Evolutionary conservation across 1,140 invertebrate species (phyloP), one percentile per base, ranked within the genome.

Genomic region (Euglossa dilemma): DNA sequence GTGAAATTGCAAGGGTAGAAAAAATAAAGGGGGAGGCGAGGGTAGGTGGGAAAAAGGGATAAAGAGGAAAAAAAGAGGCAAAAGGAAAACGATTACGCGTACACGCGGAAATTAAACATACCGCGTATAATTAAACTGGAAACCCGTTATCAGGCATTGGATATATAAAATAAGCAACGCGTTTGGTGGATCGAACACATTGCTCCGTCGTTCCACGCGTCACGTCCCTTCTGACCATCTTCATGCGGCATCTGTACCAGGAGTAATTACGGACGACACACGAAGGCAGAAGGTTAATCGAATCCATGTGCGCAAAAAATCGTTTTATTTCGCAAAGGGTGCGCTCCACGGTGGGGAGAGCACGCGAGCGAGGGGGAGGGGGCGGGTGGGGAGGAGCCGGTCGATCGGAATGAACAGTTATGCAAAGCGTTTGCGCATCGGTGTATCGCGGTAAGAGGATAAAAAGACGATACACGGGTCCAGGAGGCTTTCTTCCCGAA

Each of bases 381-480:
- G 7, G 18, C 28, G 16, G 36, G 36, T 36, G 36, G 36, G 36
- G 36, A 36, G 36, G 28, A 63, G 18, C 18, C 28, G 20, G 18
- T 54, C 25, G 78, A 66, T 66, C 45, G 63, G 43, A 20, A 75
- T 11, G 36, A 28, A 28, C 61, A 54, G 63, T 81, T 66, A 66
- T 56, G 61, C 63, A 56, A 75, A 74, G 61, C n/a, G 59, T 64
- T 43, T 45, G 75, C 45, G 20, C 23, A 83, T 66, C 57, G 83
- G 63, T 64, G 5, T 72, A 61, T 64, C 28, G 25, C 23, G 16
- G 50, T 61, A 81, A 61, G 54, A 56, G 78, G 77, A 80, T 75
- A 61, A 50, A 45, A 72, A 61, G 47, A 66, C 64, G 77, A 84
- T 79, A 77, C 67, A 50, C 67, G 56, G 23, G 18, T n/a, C 43